A percentile compares a stretch with the other conserved stretches of the same genome.
These are phyloP conservation scores for Sandelia bainsii DNA, from an alignment of 2,797 vertebrate genomes.

Conservation along the genomic window DNA sequence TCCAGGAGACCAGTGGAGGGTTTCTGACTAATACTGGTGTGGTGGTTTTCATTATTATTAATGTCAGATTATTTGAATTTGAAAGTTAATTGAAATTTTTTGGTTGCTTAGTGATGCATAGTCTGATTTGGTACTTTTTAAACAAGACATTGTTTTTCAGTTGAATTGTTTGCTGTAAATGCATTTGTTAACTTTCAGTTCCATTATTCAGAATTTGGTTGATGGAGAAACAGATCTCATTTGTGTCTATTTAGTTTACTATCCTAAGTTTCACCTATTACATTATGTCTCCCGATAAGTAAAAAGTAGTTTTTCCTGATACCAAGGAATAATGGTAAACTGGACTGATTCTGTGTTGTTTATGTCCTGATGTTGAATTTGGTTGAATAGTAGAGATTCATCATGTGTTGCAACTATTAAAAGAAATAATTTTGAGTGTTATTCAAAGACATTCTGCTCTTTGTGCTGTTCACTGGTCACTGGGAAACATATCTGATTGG, in stretches of 20 bases:
- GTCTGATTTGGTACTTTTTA: neutral
- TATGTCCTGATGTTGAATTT: slow-evolving; percentile 21
- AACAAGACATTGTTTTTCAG: neutral
- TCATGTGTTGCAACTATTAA: slow-evolving; percentile 14
- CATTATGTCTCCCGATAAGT: neutral
- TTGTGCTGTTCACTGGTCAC: slow-evolving; percentile 25
- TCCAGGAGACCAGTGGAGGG: neutral
- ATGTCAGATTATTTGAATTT: slow-evolving; percentile 19
- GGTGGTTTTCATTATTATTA: slow-evolving; percentile 20
- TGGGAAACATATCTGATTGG: slow-evolving; percentile 12
- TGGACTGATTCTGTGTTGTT: slow-evolving; percentile 16
- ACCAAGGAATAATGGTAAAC: slow-evolving; percentile 11
- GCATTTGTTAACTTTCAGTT: neutral
- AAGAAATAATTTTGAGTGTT: slow-evolving; percentile 7
- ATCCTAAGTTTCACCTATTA: slow-evolving; percentile 12
- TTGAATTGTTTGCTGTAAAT: neutral
- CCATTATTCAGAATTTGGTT: slow-evolving; percentile 1
- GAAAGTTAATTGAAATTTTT: slow-evolving; percentile 1
- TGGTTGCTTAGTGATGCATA: neutral
- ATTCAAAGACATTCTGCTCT: neutral
- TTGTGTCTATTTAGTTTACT: neutral
- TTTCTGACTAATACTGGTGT: neutral
- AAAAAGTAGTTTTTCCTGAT: slow-evolving; percentile 13
- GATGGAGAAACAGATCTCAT: neutral
- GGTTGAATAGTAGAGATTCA: neutral